Evolutionary conservation across 2,113 vertebrate genomes (phyloP).

Genomic region (Solenodon paradoxus): DNA sequence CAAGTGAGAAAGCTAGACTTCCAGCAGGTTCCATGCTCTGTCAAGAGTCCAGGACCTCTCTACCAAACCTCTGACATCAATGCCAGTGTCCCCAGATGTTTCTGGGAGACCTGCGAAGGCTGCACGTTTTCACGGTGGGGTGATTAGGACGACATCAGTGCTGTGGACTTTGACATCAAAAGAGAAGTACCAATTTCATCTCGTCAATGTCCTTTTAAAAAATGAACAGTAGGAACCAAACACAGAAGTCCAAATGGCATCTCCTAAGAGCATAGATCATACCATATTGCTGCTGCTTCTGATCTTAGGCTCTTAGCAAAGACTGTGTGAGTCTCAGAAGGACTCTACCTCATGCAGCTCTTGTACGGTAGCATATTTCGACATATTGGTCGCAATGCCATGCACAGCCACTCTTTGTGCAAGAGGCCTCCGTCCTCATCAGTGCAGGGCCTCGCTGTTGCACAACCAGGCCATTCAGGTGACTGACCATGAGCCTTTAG

Average conservation of each 20-base stretch:
- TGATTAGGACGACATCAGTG: background rate
- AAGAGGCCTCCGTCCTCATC: background rate
- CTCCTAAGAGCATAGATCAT: accelerated
- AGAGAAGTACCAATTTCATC: background rate
- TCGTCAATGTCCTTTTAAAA: background rate
- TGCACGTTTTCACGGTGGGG: background rate
- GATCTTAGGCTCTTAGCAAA: background rate
- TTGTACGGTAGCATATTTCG: background rate
- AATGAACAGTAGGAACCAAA: background rate
- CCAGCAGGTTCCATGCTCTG: background rate
- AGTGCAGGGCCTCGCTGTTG: accelerated
- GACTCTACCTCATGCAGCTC: background rate
- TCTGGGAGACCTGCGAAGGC: background rate
- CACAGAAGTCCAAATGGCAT: background rate
- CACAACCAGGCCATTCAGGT: accelerated
- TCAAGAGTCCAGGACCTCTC: background rate
- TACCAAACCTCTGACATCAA: accelerated
- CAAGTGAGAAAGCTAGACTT: background rate
- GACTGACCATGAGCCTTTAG: background rate
- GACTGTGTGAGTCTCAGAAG: background rate
- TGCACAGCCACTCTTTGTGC: accelerated
- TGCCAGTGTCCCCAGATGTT: background rate
- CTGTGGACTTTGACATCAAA: background rate
- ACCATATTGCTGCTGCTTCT: accelerated
- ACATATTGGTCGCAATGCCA: accelerated